Base-by-base conservation (phyloP, 2,888 invertebrate genomes). In the Lepidocyrtinus sp. region DNA sequence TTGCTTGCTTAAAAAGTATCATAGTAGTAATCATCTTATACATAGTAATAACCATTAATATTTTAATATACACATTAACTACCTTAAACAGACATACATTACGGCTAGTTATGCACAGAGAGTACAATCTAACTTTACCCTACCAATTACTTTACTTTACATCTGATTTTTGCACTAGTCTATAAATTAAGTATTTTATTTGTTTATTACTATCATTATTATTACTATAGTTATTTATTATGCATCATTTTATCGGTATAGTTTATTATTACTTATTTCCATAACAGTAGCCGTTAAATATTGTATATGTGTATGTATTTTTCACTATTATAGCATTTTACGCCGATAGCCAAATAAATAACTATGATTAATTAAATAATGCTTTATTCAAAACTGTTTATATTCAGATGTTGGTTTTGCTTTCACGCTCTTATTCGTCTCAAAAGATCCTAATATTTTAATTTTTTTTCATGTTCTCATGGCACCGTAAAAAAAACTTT, bases 401-500 rank as follows among this genome's bases (percentile, higher is more conserved):
- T 36, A 36, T 36, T 36, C 36, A 36, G 36, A 36, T 36, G 36
- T 36, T 36, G 36, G 36, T 36, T 36, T 36, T 36, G 36, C 36
- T 36, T 36, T 36, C 36, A 36, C 36, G 12, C 36, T 36, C 36
- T 36, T 36, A 36, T 5, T 36, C 36, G 36, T 12, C 5, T 36
- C 36, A 36, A 36, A 36, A 36, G 12, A 36, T 36, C 36, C 36
- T 36, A 36, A 36, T 7, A 36, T 7, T 70, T 25, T 73, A 25
- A 24, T 17, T 55, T 26, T 55, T 46, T 45, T 61, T 68, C 50
- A 21, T 59, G 12, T 61, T 77, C 27, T 59, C 77, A 74, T 79
- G 79, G 73, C 79, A 79, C 79, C 63, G 79, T 79, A 79, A 79
- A 79, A 78, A 79, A 78, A 72, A 9, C 45, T 64, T 67, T 65